These are phyloP conservation scores for Panthera uncia DNA, from an alignment of 2,113 vertebrate species.

Conservation along the genomic window DNA sequence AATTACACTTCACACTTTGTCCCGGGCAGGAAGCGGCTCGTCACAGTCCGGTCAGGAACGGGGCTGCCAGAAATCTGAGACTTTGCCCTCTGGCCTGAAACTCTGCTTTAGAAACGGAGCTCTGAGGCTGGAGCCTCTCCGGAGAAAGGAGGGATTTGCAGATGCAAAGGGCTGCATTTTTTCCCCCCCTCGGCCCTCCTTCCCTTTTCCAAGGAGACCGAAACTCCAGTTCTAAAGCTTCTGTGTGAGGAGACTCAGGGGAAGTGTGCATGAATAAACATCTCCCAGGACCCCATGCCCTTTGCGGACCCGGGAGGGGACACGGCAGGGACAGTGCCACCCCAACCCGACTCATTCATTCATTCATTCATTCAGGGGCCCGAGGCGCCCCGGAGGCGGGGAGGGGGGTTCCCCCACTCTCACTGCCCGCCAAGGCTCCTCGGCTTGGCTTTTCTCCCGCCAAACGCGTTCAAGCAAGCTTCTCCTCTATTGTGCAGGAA, in stretches of 20 bases:
- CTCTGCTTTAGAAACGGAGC: not conserved
- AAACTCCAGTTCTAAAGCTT: not conserved
- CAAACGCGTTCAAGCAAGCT: not conserved
- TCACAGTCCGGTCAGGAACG: not conserved
- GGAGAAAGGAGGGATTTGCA: not conserved
- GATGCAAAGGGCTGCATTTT: not conserved
- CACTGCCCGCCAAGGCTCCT: not conserved
- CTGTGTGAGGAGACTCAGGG: not conserved
- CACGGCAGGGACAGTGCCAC: not conserved
- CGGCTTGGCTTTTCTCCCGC: not conserved
- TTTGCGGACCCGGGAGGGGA: not conserved
- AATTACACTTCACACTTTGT: slow-evolving; percentile 67
- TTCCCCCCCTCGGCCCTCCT: not conserved
- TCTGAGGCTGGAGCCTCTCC: not conserved
- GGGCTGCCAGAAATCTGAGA: slow-evolving; percentile 47
- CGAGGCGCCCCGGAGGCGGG: not conserved
- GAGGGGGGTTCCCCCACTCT: not conserved
- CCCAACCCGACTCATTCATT: not conserved
- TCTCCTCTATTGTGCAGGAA: not conserved
- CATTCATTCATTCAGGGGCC: not conserved
- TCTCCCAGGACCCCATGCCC: not conserved
- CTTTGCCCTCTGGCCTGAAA: not conserved
- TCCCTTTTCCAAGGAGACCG: not conserved
- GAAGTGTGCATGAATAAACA: accelerated
- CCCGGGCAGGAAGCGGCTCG: not conserved